phyloP scores from a whole-genome alignment of 2,113 vertebrate genomes.

The Toxotes chatareus region DNA sequence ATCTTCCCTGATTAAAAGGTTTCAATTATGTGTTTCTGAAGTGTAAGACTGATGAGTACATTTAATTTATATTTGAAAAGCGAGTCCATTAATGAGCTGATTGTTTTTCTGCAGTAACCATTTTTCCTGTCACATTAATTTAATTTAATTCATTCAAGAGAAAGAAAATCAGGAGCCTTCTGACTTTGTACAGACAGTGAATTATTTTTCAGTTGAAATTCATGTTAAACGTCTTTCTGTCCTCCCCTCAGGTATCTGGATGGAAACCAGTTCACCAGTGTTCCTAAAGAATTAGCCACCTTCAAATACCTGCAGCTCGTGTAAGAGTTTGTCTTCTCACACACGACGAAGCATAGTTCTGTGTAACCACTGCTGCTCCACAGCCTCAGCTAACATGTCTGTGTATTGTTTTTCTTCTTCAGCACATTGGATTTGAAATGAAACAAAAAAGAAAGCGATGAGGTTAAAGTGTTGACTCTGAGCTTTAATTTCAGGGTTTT shows the following conservation, averaged over 20 bases:
- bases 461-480: too few species aligned
- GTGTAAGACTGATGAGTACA: too few species aligned
- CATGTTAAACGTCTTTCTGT: background rate
- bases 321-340: constrained; percentile 78
- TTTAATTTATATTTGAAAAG: too few species aligned
- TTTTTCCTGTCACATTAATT: too few species aligned
- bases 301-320: constrained; percentile 95
- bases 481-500: too few species aligned
- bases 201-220: too few species aligned
- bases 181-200: background rate
- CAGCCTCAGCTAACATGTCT: background rate
- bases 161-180: background rate
- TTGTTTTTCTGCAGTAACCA: background rate
- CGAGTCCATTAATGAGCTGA: background rate
- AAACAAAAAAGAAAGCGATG: too few species aligned
- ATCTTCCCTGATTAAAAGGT: background rate
- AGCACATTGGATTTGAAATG: background rate
- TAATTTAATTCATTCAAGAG: background rate
- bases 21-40: background rate
- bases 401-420: too few species aligned
- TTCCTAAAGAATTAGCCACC: constrained; percentile 90
- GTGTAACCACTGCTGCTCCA: background rate
- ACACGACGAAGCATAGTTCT: too few species aligned
- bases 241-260: constrained; percentile 90
- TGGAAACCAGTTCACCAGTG: constrained; percentile 94